Evolutionary conservation across 30 jellyfish, hydroid and myxozoan species (phyloP).

Genomic region (Catostylus mosaicus): DNA sequence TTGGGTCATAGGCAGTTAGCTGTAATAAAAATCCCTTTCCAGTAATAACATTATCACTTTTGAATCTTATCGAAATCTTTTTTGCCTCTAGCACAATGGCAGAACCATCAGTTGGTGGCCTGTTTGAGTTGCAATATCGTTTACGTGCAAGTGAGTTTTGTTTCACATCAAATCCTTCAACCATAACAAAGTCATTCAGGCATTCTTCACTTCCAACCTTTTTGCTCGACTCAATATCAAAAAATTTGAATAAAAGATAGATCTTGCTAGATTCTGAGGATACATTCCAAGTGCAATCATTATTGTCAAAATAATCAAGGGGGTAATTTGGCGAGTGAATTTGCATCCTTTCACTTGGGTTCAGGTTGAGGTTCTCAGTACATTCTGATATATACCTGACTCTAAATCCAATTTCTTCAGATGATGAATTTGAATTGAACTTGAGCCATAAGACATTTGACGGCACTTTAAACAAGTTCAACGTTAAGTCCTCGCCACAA

Average conservation of each 20-base stretch:
- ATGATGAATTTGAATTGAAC: constrained; percentile 64
- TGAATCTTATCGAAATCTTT: constrained; percentile 8
- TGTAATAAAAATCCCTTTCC: constrained; percentile 55
- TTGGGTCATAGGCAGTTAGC: constrained; percentile 44
- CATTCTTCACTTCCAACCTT: background rate
- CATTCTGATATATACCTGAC: constrained; percentile 65
- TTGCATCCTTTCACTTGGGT: background rate
- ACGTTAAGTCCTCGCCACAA: constrained; percentile 59
- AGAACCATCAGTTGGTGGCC: constrained; percentile 13
- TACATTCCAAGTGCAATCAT: constrained; percentile 66
- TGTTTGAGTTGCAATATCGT: constrained; percentile 60
- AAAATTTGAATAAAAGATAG: constrained; percentile 14
- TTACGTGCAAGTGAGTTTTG: background rate
- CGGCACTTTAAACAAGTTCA: constrained; percentile 8
- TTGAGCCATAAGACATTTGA: constrained; percentile 54
- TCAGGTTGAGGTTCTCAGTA: background rate
- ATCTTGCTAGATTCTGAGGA: background rate
- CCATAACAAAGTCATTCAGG: constrained; percentile 27
- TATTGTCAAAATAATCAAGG: constrained; percentile 55
- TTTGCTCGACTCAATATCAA: constrained; percentile 67
- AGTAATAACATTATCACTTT: constrained; percentile 72
- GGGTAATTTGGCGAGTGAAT: constrained; percentile 69
- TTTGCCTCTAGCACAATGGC: constrained; percentile 5
- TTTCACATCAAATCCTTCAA: constrained; percentile 5
- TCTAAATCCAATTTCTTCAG: constrained; percentile 73